These are phyloP conservation scores for Daphoenositta chrysoptera DNA, from an alignment of 2,113 vertebrate genomes.

Conservation along the genomic window DNA sequence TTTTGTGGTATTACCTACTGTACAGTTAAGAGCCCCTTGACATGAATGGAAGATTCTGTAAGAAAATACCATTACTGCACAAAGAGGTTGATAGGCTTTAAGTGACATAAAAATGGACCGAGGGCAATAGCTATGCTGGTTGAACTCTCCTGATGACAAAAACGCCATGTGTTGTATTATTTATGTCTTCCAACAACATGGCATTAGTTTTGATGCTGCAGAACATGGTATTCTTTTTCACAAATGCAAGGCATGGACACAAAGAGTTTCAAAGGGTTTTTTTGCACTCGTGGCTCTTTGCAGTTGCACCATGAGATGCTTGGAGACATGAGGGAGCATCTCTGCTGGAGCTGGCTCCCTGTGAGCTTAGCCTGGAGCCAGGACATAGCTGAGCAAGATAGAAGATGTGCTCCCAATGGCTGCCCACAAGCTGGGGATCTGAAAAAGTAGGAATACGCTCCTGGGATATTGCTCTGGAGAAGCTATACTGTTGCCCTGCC, in stretches of 20 bases:
- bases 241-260: background rate
- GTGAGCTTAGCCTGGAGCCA: background rate
- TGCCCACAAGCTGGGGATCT: background rate
- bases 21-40: background rate
- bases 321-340: background rate
- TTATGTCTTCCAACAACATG: background rate
- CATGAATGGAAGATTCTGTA: background rate
- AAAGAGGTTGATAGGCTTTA: background rate
- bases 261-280: background rate
- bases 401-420: background rate
- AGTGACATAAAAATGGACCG: background rate
- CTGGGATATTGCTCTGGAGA: background rate
- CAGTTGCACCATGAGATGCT: background rate
- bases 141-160: background rate
- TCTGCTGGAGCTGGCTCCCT: background rate
- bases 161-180: background rate
- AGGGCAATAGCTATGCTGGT: background rate
- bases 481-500: background rate
- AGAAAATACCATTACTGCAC: background rate
- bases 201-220: background rate
- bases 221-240: background rate
- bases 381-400: accelerated
- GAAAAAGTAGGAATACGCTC: accelerated
- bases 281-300: background rate
- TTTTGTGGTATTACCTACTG: background rate